Evolutionary conservation across 2,888 invertebrate genomes (phyloP).

Genomic region (Amiota minor): DNA sequence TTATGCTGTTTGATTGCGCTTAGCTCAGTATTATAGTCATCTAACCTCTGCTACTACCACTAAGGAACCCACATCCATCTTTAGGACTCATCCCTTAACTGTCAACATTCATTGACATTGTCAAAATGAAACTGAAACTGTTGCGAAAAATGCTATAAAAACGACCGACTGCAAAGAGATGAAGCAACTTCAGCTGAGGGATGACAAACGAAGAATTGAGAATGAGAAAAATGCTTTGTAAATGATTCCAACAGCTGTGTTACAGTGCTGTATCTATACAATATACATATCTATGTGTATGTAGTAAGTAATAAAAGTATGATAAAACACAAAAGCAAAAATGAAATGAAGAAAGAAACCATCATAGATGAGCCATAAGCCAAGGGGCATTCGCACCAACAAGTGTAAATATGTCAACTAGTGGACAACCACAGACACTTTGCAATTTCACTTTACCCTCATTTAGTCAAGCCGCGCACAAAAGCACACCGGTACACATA

Average conservation of each 20-base stretch:
- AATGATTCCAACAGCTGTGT: constrained; percentile 67
- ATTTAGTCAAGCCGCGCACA: too few relatives aligned
- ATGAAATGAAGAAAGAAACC: constrained; percentile 6
- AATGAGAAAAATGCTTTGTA: constrained; percentile 60
- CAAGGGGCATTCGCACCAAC: not conserved
- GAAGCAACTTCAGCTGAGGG: too few relatives aligned
- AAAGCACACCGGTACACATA: too few relatives aligned
- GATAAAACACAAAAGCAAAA: not conserved
- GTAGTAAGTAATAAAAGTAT: not conserved
- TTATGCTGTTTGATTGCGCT: constrained; percentile 7
- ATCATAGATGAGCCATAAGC: not conserved
- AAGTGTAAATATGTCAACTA: constrained; percentile 1
- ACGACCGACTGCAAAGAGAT: constrained; percentile 40
- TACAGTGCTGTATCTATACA: constrained; percentile 31
- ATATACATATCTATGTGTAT: not conserved
- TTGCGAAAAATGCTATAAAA: constrained; percentile 64
- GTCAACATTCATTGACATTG: too few relatives aligned
- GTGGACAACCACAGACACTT: not conserved
- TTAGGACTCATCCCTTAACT: too few relatives aligned
- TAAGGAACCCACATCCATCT: too few relatives aligned
- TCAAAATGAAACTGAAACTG: constrained; percentile 65
- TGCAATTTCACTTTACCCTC: not conserved
- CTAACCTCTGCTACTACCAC: too few relatives aligned
- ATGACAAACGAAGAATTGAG: too few relatives aligned
- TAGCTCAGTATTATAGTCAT: too few relatives aligned